phyloP scores from a whole-genome alignment of 2,797 vertebrate genomes.

The Rhyacichthys aspro region DNA sequence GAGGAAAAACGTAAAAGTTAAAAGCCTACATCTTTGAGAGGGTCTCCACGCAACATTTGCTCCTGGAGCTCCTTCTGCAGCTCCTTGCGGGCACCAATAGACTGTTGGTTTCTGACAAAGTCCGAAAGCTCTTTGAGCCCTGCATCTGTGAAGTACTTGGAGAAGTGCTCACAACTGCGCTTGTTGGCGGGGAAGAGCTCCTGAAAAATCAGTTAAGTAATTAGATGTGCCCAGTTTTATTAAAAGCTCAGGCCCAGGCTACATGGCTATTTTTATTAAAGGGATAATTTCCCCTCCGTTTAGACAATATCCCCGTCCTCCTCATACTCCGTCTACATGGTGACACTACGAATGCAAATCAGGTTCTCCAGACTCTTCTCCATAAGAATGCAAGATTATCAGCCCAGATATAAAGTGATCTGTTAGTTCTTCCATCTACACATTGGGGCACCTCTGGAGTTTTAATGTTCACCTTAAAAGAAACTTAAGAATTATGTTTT shows the following conservation, averaged over 20 bases:
- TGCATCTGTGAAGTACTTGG: slow-evolving; percentile 92
- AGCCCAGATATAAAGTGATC: too few relatives aligned
- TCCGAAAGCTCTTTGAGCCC: slow-evolving; percentile 91
- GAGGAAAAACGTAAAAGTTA: neutral
- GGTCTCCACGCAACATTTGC: slow-evolving; percentile 89
- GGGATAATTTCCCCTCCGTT: too few relatives aligned
- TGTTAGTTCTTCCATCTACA: too few relatives aligned
- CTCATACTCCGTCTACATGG: too few relatives aligned
- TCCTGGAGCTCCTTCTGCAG: slow-evolving; percentile 92
- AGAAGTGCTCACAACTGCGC: slow-evolving; percentile 92
- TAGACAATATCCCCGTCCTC: too few relatives aligned
- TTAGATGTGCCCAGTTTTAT: slow-evolving; percentile 1
- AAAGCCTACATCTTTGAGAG: slow-evolving; percentile 87
- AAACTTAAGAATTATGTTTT: too few relatives aligned
- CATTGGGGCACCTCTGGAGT: too few relatives aligned
- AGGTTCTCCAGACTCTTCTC: too few relatives aligned
- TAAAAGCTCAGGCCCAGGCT: neutral
- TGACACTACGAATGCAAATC: too few relatives aligned
- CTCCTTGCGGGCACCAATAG: slow-evolving; percentile 90
- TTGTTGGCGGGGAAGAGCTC: slow-evolving; percentile 95
- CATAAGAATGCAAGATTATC: too few relatives aligned
- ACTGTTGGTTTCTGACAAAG: slow-evolving; percentile 91
- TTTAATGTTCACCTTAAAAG: too few relatives aligned
- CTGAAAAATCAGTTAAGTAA: slow-evolving; percentile 67
- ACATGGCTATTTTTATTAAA: neutral